Percentiles rank a stretch among this genome's conserved stretches.
phyloP scores from a whole-genome alignment of 53 echinoderm and acorn worm species.

The Actinopyga echinites region DNA sequence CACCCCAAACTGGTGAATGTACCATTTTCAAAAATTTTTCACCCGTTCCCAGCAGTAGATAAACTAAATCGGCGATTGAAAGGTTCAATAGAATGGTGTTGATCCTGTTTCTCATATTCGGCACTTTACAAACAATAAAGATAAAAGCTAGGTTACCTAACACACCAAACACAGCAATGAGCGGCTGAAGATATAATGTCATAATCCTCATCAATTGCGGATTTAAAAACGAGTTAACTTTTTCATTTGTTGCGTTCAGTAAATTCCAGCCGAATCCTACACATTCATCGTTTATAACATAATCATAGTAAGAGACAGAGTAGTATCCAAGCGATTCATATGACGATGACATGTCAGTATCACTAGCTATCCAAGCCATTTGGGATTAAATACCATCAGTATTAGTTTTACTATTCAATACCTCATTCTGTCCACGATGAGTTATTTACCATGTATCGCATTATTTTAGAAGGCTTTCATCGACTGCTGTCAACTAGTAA shows the following conservation, averaged over 20 bases:
- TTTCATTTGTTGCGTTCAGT: neutral
- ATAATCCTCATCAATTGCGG: neutral
- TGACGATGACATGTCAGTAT: no score
- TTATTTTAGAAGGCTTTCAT: no score
- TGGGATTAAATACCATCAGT: no score
- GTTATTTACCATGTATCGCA: no score
- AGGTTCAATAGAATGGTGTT: neutral
- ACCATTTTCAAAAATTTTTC: neutral
- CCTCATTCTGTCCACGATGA: no score
- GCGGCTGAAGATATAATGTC: neutral
- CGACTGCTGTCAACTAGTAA: no score
- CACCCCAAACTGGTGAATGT: neutral
- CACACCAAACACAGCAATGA: neutral
- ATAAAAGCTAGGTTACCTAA: neutral
- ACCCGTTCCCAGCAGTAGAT: neutral
- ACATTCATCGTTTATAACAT: neutral
- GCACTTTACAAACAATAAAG: neutral
- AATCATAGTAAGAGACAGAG: slow-evolving; percentile 20
- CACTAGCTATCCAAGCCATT: no score
- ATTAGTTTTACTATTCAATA: no score
- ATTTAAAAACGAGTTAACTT: neutral
- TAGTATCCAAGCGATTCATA: no score
- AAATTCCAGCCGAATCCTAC: neutral
- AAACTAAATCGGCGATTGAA: neutral
- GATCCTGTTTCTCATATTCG: neutral